Evolutionary conservation across 2,113 vertebrate species (phyloP).

Genomic region (Pholis gunnellus): DNA sequence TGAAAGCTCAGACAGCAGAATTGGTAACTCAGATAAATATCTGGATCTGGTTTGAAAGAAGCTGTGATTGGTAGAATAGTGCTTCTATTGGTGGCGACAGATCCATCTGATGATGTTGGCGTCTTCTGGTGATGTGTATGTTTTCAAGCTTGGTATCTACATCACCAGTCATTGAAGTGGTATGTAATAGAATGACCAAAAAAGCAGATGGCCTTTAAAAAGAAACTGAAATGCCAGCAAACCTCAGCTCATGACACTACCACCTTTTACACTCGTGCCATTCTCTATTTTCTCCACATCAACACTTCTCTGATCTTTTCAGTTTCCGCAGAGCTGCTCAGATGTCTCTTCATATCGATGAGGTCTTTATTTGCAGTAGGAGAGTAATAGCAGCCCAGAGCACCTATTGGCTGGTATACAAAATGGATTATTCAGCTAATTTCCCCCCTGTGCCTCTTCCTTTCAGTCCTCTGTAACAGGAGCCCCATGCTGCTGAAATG

Average conservation of each 20-base stretch:
- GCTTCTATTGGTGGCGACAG: not conserved
- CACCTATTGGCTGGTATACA: constrained; percentile 30
- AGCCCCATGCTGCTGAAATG: constrained; percentile 54
- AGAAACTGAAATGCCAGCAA: constrained; percentile 6
- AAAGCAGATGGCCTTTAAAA: constrained; percentile 3
- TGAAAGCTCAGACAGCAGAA: not conserved
- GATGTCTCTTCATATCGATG: constrained; percentile 23
- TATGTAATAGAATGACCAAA: not conserved
- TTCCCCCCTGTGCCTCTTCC: constrained; percentile 43
- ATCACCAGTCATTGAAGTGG: no score
- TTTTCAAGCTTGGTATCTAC: not conserved
- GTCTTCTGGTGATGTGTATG: not conserved
- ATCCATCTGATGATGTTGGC: not conserved
- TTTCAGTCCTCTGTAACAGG: constrained; percentile 38
- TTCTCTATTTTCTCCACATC: constrained; percentile 5
- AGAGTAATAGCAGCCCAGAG: not conserved
- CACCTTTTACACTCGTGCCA: constrained; percentile 4
- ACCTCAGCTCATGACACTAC: constrained; percentile 6
- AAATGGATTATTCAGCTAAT: constrained; percentile 61
- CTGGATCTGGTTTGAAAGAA: not conserved
- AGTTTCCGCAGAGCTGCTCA: constrained; percentile 10
- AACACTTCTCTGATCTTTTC: constrained; percentile 16
- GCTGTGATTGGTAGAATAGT: not conserved
- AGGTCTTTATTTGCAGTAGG: constrained; percentile 14
- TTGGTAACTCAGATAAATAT: not conserved